Evolutionary conservation across 2,797 vertebrate species (phyloP).

Genomic region (Vireo griseus): DNA sequence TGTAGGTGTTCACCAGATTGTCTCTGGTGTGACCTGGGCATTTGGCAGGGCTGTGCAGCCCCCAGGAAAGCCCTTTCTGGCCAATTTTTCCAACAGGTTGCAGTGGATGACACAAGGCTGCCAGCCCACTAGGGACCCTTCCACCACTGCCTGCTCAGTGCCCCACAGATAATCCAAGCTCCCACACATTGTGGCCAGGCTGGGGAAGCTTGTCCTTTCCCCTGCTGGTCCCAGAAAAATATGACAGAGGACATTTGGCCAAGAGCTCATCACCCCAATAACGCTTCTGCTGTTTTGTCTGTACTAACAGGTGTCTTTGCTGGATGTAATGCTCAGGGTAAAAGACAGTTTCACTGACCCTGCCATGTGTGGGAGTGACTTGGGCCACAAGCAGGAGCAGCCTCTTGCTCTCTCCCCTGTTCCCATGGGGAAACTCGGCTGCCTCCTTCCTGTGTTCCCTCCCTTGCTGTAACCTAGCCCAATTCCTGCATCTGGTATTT

Average conservation of each 20-base stretch:
- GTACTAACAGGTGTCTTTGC: not conserved
- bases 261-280: not conserved
- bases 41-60: not conserved
- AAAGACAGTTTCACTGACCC: not conserved
- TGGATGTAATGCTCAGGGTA: not conserved
- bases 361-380: rapidly evolving
- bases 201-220: not conserved
- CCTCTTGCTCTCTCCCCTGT: rapidly evolving
- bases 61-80: not conserved
- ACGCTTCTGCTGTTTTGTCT: not conserved
- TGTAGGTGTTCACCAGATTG: not conserved
- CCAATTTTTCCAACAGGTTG: not conserved
- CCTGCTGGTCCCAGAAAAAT: not conserved
- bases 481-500: not conserved
- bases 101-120: not conserved
- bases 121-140: not conserved
- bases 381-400: not conserved
- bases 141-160: not conserved
- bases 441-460: rapidly evolving
- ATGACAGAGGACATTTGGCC: not conserved
- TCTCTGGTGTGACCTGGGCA: not conserved
- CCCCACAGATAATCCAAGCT: not conserved
- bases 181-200: rapidly evolving
- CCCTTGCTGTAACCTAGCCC: not conserved
- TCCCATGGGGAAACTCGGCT: rapidly evolving